Evolutionary conservation across 2,888 invertebrate species (phyloP).

Genomic region (Latrodectus elegans): DNA sequence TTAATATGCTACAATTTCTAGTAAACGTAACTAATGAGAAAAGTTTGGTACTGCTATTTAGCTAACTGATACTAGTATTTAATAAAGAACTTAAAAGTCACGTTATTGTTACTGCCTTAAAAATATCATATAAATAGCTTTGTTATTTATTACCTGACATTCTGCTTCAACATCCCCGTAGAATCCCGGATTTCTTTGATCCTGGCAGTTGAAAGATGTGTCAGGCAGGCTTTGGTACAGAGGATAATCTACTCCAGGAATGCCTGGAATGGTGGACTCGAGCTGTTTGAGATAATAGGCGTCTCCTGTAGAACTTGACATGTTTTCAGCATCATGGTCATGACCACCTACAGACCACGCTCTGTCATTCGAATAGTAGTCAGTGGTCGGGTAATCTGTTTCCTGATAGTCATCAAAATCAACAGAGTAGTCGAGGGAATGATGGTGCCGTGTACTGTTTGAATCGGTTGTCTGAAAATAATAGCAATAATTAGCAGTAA

Average conservation of each 20-base stretch:
- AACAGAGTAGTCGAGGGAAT: constrained; percentile 16
- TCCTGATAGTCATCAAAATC: constrained; percentile 40
- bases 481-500: too few relatives aligned
- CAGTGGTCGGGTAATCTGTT: constrained; percentile 36
- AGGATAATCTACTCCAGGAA: constrained; percentile 82
- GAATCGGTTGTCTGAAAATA: neutral
- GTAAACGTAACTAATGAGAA: too few relatives aligned
- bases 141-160: constrained; percentile 68
- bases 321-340: neutral
- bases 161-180: constrained; percentile 71
- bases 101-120: too few relatives aligned
- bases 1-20: too few relatives aligned
- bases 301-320: neutral
- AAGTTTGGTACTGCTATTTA: too few relatives aligned
- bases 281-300: constrained; percentile 38
- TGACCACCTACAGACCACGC: neutral
- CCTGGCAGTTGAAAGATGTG: constrained; percentile 68
- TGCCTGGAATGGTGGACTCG: constrained; percentile 78
- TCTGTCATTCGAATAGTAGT: constrained; percentile 31
- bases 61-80: too few relatives aligned
- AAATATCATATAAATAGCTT: neutral
- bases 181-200: constrained; percentile 70
- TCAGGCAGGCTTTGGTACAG: constrained; percentile 76
- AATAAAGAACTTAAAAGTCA: too few relatives aligned
- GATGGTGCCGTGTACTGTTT: neutral